Evolutionary conservation across 2,113 vertebrate genomes (phyloP), one percentile per base, ranked within the genome.

Genomic region (Amia ocellicauda): DNA sequence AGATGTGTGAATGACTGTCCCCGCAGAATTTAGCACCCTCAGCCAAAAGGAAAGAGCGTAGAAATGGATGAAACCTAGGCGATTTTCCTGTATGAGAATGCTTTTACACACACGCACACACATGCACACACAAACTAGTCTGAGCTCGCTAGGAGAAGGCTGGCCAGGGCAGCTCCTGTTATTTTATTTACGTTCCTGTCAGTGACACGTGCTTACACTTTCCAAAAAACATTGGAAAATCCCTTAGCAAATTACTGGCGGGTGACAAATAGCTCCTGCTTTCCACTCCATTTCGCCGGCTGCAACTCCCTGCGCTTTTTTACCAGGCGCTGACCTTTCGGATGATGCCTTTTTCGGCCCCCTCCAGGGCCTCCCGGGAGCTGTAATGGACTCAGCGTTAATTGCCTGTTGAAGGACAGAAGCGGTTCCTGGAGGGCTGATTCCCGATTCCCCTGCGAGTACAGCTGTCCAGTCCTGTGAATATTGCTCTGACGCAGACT

Each of bases 361-460:
- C 78, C 73, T 74, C 57, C 50, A 72, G 69, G 72, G 61, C 78
- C 88, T 75, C 86, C 58, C 28, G 88, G 85, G 89, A 83, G 86
- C 83, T 86, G 81, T 91, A 86, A 88, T 89, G 88, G 86, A 90
- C 90, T 91, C 72, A 5, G 79, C 80, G 82, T 86, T 90, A 91
- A 91, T 91, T 91, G 89, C 82, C 88, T 90, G 86, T 86, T 92
- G 91, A 93, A 91, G 90, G 89, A 91, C 89, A 91, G 90, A 86
- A 88, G 85, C 83, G 78, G 82, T 79, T 88, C 82, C 84, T 88
- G 55, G 66, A 77, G 77, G 86, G 78, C 86, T 89, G 88, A 90
- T 91, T 88, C 80, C 83, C 82, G 82, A 85, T 84, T 87, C 89
- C 85, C 85, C 70, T 17, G 86, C 73, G 89, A 89, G 74, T 80